Percentiles rank a stretch among this genome's conserved stretches.
Evolutionary conservation across 2,113 vertebrate species (phyloP).

Genomic region (Plotosus lineatus): DNA sequence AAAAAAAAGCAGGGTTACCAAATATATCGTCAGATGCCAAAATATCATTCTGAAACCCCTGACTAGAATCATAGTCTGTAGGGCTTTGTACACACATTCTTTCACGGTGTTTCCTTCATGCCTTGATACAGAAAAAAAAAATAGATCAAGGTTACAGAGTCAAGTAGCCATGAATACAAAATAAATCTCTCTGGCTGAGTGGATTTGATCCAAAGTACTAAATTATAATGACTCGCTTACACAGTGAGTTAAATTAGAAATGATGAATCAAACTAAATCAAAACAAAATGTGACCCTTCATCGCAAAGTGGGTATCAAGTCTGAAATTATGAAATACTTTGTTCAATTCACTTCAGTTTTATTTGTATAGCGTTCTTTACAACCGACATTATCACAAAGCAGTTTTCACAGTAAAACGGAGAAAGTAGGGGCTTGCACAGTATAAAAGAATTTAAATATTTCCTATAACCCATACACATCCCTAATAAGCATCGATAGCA

Average conservation of each 20-base stretch:
- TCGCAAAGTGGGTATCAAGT: too few species aligned
- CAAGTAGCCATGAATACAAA: not conserved
- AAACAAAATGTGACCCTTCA: too few species aligned
- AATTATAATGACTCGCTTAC: not conserved
- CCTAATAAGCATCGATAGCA: too few species aligned
- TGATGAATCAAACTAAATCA: not conserved
- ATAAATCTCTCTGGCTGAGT: not conserved
- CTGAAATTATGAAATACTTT: too few species aligned
- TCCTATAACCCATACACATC: too few species aligned
- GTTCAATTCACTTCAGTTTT: too few species aligned
- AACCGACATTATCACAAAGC: too few species aligned
- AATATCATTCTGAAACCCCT: not conserved
- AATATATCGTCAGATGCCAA: not conserved
- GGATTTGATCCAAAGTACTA: not conserved
- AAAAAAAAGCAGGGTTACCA: not conserved
- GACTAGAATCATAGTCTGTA: not conserved
- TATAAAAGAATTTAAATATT: too few species aligned
- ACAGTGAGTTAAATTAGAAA: not conserved
- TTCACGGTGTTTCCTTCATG: not conserved
- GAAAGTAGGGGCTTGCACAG: too few species aligned
- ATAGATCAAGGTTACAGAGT: not conserved
- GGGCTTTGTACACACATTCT: not conserved
- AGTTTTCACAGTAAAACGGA: too few species aligned
- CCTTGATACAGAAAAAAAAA: not conserved
- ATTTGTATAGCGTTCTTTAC: too few species aligned